A percentile compares a stretch with the other conserved stretches of the same genome.
phyloP scores from a whole-genome alignment of 2,888 invertebrate species.

The Pyrochroa serraticornis region DNA sequence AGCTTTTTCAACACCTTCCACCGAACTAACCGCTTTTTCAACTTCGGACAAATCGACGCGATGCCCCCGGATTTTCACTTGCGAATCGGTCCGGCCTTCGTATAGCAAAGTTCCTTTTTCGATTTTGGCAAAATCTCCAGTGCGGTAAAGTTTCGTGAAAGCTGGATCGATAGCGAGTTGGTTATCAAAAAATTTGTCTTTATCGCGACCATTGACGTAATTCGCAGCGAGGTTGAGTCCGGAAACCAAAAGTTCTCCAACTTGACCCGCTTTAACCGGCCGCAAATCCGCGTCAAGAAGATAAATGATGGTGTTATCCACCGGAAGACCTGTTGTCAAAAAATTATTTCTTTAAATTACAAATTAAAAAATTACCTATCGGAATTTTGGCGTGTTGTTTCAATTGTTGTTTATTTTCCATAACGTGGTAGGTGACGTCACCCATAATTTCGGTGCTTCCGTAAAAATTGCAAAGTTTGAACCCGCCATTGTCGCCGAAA shows the following conservation, averaged over 20 bases:
- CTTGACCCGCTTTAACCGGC: slow-evolving; percentile 72
- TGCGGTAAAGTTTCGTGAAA: slow-evolving; percentile 76
- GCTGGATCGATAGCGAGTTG: slow-evolving; percentile 72
- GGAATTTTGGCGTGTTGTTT: slow-evolving; percentile 73
- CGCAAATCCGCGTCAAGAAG: slow-evolving; percentile 76
- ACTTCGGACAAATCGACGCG: slow-evolving; percentile 85
- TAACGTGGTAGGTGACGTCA: slow-evolving; percentile 80
- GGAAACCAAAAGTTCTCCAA: slow-evolving; percentile 83
- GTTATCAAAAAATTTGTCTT: slow-evolving; percentile 77
- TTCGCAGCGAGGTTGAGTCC: slow-evolving; percentile 81
- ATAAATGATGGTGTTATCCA: slow-evolving; percentile 83
- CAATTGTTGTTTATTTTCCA: slow-evolving; percentile 67
- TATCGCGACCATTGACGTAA: slow-evolving; percentile 77
- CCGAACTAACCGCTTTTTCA: slow-evolving; percentile 71
- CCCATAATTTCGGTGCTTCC: slow-evolving; percentile 93
- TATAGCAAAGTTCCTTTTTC: slow-evolving; percentile 70
- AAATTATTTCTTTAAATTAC: slow-evolving; percentile 12
- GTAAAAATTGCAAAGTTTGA: slow-evolving; percentile 83
- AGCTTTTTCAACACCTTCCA: slow-evolving; percentile 74
- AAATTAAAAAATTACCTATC: slow-evolving; percentile 67
- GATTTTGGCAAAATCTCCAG: slow-evolving; percentile 82
- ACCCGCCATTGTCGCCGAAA: slow-evolving; percentile 66
- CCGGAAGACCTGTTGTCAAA: slow-evolving; percentile 66
- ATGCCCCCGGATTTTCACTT: slow-evolving; percentile 84
- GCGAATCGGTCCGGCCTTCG: slow-evolving; percentile 85